Evolutionary conservation across 2,797 vertebrate species (phyloP).

Genomic region (Amblyopsis hoosieri): DNA sequence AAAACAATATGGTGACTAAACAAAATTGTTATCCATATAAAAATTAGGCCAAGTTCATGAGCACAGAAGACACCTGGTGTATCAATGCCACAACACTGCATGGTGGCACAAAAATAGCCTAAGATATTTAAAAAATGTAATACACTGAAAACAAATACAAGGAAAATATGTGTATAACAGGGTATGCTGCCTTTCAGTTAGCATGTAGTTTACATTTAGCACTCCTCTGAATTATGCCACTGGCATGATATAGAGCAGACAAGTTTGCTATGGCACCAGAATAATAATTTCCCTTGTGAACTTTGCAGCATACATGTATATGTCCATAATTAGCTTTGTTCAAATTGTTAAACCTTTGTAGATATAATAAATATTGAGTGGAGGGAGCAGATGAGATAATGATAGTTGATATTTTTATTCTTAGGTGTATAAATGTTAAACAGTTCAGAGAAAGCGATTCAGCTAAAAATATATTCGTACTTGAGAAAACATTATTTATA

Average conservation of each 20-base stretch:
- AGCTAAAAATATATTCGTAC: constrained; percentile 76
- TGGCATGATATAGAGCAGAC: no score
- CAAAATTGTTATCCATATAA: no score
- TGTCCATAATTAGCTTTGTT: constrained; percentile 11
- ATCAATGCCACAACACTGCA: neutral
- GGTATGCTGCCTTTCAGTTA: neutral
- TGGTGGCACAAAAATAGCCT: neutral
- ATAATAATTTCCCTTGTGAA: neutral
- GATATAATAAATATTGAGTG: constrained; percentile 24
- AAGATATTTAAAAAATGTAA: no score
- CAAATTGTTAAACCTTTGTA: neutral
- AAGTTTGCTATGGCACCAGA: neutral
- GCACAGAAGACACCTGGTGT: neutral
- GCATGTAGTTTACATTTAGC: neutral
- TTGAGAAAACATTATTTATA: constrained; percentile 62
- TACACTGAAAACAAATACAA: no score
- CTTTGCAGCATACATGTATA: neutral
- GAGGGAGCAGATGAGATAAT: constrained; percentile 40
- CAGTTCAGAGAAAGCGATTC: constrained; percentile 69
- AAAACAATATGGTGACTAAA: no score
- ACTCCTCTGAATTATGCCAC: no score
- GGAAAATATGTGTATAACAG: neutral
- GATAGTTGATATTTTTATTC: constrained; percentile 69
- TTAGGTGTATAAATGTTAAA: constrained; percentile 71
- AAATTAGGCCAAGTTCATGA: neutral